phyloP scores from a whole-genome alignment of 2,888 invertebrate genomes.

The Arge pagana region DNA sequence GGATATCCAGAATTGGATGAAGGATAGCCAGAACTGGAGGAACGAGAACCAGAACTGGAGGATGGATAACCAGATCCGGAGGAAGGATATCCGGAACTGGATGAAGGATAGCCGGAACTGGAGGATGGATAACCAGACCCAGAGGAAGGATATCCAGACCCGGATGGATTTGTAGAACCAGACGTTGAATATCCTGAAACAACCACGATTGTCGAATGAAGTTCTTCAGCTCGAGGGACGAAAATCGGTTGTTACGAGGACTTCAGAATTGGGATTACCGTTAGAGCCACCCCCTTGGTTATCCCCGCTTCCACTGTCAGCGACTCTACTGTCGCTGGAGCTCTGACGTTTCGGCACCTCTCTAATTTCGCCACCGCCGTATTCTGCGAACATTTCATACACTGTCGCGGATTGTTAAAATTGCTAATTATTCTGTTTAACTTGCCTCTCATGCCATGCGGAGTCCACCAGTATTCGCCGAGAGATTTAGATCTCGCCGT shows the following conservation, averaged over 20 bases:
- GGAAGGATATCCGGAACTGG: slow-evolving; percentile 4
- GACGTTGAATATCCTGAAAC: slow-evolving; percentile 12
- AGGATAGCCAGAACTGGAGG: slow-evolving; percentile 21
- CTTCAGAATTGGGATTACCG: background rate
- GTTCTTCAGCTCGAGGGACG: no score
- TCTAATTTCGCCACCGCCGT: slow-evolving; percentile 38
- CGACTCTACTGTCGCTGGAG: slow-evolving; percentile 10
- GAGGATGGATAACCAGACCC: slow-evolving; percentile 4
- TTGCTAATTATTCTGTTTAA: background rate
- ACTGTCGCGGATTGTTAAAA: slow-evolving; percentile 23
- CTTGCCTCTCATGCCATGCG: slow-evolving; percentile 31
- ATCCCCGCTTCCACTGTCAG: slow-evolving; percentile 9
- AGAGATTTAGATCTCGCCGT: background rate
- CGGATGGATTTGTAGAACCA: background rate
- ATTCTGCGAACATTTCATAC: slow-evolving; percentile 51
- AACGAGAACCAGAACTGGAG: slow-evolving; percentile 26
- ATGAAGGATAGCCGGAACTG: slow-evolving; percentile 26
- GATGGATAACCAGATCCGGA: slow-evolving; percentile 11
- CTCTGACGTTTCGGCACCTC: slow-evolving; percentile 38
- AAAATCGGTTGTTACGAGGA: no score
- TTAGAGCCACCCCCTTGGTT: background rate
- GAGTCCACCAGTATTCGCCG: slow-evolving; percentile 27
- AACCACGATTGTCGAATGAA: slow-evolving; percentile 10
- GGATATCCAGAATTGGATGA: slow-evolving; percentile 19
- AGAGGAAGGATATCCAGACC: slow-evolving; percentile 12